Base-by-base conservation (phyloP, 2,888 invertebrate species). In the Amblyjoppa fuscipennis region DNA sequence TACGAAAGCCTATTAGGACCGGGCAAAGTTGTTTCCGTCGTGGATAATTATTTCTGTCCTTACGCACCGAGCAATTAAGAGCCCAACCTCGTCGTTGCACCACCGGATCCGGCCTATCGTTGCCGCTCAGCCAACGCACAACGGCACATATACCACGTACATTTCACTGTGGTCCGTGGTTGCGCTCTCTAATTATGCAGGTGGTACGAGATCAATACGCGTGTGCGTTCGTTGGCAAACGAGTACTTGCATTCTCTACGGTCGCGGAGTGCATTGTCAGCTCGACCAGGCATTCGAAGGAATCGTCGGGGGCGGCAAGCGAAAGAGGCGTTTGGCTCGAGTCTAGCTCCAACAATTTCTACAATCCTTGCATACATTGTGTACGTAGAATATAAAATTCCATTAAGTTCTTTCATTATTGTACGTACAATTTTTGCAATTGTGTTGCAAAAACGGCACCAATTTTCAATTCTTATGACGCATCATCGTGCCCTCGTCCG, bases 31-130 rank as follows among this genome's bases (percentile, higher is more conserved):
- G 71, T 83, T 41, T 20, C 59, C 74, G 53, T 81, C 78, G 66
- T 34, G 49, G 78, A 78, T 83, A 83, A 83, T 83, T 78, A 83
- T 83, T 83, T 61, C 78, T 71, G 66, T 49, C 68, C 49, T 51
- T 73, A 83, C 66, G 78, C 78, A 78, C 66, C 68, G 73, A 83
- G 73, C 78, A 83, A 83, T 83, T 78, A 78, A 83, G 66, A 78
- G 56, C 11, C 73, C 20, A 71, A 41, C 56, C 64, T 66, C 66
- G 66, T 45, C 53, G 66, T 71, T 82, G 59, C 71, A 66, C 25
- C 66, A 64, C 31, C 25, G 71, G 51, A 38, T 41, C 38, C 20
- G 59, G 16, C 70, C 28, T 61, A 25, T 74, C 20, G 80, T 56
- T 73, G 28, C 28, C 28, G 51, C 49, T 34, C 31, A 51, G 70